These are phyloP conservation scores for Pseudomyrmex concolor DNA, from an alignment of 1,140 invertebrate species.

Conservation along the genomic window DNA sequence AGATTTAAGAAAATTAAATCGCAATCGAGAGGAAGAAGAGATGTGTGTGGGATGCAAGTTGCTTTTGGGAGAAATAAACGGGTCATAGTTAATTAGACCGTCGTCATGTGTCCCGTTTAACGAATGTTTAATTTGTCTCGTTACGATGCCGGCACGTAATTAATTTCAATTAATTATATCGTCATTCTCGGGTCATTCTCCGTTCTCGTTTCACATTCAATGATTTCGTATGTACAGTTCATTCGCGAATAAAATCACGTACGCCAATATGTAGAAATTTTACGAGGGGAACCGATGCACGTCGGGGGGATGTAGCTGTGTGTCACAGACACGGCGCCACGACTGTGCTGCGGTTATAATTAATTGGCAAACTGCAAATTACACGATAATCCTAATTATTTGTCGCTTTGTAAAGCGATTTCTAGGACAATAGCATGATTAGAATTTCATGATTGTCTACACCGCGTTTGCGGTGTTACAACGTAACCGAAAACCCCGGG, in stretches of 20 bases:
- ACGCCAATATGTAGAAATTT: conserved; percentile 48
- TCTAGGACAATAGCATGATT: conserved; percentile 48
- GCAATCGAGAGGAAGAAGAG: conserved; percentile 3
- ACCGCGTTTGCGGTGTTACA: conserved; percentile 5
- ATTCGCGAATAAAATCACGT: conserved; percentile 55
- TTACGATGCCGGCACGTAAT: conserved; percentile 68
- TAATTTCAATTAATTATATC: conserved; percentile 77
- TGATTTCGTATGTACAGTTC: conserved; percentile 43
- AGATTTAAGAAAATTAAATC: conserved; percentile 51
- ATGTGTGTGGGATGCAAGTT: neutral
- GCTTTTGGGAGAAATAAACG: conserved; percentile 53
- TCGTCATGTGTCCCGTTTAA: conserved; percentile 70
- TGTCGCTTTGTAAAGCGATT: conserved; percentile 61
- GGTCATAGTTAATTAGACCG: conserved; percentile 70
- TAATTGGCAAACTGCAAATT: conserved; percentile 61
- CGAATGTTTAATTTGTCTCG: conserved; percentile 78
- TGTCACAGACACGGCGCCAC: conserved; percentile 24
- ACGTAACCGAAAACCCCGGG: conserved; percentile 19
- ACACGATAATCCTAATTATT: conserved; percentile 60
- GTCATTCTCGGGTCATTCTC: conserved; percentile 42
- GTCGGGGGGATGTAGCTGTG: neutral
- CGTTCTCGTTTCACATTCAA: conserved; percentile 46
- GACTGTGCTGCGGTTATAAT: conserved; percentile 52
- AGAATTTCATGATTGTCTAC: conserved; percentile 58
- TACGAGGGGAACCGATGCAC: conserved; percentile 17